Conservation (phyloP, 1,140 invertebrate species). For the Caenorhabditis briggsae region DNA sequence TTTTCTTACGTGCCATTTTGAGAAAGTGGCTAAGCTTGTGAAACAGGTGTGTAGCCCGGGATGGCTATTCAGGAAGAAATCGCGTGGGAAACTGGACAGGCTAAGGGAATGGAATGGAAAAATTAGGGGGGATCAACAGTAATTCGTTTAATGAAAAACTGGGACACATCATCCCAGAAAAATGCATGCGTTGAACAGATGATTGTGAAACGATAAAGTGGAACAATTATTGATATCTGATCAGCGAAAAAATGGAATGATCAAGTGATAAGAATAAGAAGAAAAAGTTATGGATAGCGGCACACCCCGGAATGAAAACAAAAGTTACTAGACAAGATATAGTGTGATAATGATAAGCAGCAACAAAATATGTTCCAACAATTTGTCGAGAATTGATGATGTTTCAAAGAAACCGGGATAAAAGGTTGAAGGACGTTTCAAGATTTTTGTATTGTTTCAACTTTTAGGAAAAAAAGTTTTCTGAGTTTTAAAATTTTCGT, state of each 20-base stretch:
- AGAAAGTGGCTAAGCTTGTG: not conserved
- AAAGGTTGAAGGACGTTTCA: no score
- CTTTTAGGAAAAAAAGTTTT: no score
- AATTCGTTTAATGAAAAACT: conserved; percentile 40
- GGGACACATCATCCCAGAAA: not conserved
- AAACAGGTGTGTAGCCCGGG: not conserved
- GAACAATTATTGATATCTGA: conserved; percentile 31
- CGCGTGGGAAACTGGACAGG: not conserved
- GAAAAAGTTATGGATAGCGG: conserved; percentile 16
- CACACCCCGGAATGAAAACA: not conserved
- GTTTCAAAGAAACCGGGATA: no score
- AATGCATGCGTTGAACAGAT: conserved; percentile 4
- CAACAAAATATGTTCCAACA: not conserved
- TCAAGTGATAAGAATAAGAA: conserved; percentile 9
- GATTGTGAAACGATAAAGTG: conserved; percentile 1
- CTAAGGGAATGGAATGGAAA: not conserved
- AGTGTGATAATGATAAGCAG: not conserved
- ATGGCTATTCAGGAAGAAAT: no score
- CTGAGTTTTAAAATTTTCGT: no score
- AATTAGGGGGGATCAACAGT: not conserved
- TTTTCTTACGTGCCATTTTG: conserved; percentile 7
- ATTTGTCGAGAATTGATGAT: no score
- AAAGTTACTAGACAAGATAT: not conserved
- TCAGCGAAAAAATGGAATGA: conserved; percentile 19
- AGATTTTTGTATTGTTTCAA: no score